Conservation (phyloP, 1,140 invertebrate species). For the Conus ventricosus region DNA sequence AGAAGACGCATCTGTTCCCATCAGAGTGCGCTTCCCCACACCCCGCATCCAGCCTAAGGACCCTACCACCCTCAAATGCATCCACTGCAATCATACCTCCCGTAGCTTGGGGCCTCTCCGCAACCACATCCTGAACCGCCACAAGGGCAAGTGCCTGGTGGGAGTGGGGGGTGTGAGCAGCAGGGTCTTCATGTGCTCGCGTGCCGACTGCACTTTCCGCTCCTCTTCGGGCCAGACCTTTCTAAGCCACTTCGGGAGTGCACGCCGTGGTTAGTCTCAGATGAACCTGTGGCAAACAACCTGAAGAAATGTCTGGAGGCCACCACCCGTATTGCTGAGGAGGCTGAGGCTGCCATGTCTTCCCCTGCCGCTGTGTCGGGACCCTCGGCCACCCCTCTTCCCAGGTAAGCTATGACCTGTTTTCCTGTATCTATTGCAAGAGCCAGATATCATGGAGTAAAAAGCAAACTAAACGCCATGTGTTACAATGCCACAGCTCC, state of each 20-base stretch:
- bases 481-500: neutral
- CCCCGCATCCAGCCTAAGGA: slow-evolving; percentile 30
- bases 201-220: slow-evolving; percentile 62
- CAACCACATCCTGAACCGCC: slow-evolving; percentile 54
- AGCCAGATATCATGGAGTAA: neutral
- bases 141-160: slow-evolving; percentile 60
- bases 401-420: slow-evolving; percentile 18
- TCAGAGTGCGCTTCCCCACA: slow-evolving; percentile 27
- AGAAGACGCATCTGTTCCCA: slow-evolving; percentile 29
- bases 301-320: slow-evolving; percentile 59
- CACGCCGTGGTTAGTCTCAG: slow-evolving; percentile 59
- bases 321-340: slow-evolving; percentile 56
- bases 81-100: slow-evolving; percentile 62
- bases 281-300: slow-evolving; percentile 45
- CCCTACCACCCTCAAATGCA: slow-evolving; percentile 57
- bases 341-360: slow-evolving; percentile 5
- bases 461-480: slow-evolving; percentile 15
- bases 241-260: slow-evolving; percentile 60
- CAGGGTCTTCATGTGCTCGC: slow-evolving; percentile 66
- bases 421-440: slow-evolving; percentile 25
- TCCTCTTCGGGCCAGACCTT: slow-evolving; percentile 56
- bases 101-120: slow-evolving; percentile 44
- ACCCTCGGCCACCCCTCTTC: neutral
- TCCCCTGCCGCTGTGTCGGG: neutral
- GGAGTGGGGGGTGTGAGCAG: slow-evolving; percentile 57